Evolutionary conservation across 2,113 vertebrate species (phyloP), one percentile per base, ranked within the genome.

Genomic region (Apeltes quadracus): DNA sequence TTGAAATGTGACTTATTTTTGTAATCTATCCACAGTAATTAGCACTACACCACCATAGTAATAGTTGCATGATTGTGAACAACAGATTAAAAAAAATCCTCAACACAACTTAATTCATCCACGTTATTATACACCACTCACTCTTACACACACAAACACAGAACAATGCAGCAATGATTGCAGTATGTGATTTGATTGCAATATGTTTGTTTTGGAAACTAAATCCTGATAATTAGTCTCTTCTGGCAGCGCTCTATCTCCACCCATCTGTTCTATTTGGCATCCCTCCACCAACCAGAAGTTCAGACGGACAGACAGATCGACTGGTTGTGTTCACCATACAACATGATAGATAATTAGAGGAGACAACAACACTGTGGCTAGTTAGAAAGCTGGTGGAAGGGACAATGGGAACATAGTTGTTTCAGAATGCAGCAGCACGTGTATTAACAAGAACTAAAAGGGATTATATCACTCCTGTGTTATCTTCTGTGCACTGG

Each of bases 171-270:
- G 80, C 62, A 85, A 85, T 84, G 73, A 91, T 89, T 89, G 87
- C 90, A 89, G 87, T 85, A 87, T 92, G 91, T 88, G 80, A 87
- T 93, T 93, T 87, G 83, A 90, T 88, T 90, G 89, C 88, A 91
- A 91, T 91, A 90, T 90, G 89, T 90, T 91, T 90, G 85, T 87
- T 90, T 91, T 91, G 87, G 90, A 91, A 83, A 84, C 16, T 54
- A 88, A 91, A 85, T 83, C 66, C 70, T 73, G 82, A 91, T 90
- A 91, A 92, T 92, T 89, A 90, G 87, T 86, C 86, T 89, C 81
- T 86, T 68, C 84, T 90, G 91, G 86, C 84, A 83, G 56, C 8
- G 55, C 66, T 76, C 75, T 69, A 68, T 83, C 84, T 88, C 75
- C 72, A 46, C 79, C 86, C 87, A 83, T 90, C 88, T 91, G 90